A percentile compares a stretch with the other conserved stretches of the same genome.
These are phyloP conservation scores for Clupea harengus DNA, from an alignment of 2,113 vertebrate genomes.

Conservation along the genomic window DNA sequence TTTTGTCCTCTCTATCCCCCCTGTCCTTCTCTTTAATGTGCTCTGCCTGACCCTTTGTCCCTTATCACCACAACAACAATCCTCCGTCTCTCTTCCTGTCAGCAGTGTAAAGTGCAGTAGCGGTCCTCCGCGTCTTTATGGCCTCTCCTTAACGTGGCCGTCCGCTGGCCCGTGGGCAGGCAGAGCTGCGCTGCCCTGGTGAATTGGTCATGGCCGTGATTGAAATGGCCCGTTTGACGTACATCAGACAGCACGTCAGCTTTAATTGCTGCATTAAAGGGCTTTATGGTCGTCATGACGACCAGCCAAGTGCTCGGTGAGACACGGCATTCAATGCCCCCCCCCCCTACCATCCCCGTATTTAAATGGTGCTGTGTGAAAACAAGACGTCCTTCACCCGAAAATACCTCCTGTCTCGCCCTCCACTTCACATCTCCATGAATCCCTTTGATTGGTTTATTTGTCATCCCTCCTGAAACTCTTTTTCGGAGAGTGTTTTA, in stretches of 20 bases:
- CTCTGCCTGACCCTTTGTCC: background rate
- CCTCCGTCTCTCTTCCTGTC: background rate
- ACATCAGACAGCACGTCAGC: slow-evolving; percentile 48
- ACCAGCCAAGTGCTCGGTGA: slow-evolving; percentile 37
- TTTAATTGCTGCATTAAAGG: slow-evolving; percentile 59
- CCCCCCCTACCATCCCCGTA: background rate
- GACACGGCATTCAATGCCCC: slow-evolving; percentile 36
- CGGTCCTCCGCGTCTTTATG: slow-evolving; percentile 31
- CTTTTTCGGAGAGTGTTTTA: slow-evolving; percentile 2
- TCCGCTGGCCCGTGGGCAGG: background rate
- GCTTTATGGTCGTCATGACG: slow-evolving; percentile 47
- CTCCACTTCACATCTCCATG: slow-evolving; percentile 11
- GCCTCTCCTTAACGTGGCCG: slow-evolving; percentile 31
- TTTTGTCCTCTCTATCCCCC: background rate
- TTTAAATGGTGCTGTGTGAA: slow-evolving; percentile 23
- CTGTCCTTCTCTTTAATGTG: background rate
- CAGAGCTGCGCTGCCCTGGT: slow-evolving; percentile 24
- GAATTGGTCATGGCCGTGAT: slow-evolving; percentile 41
- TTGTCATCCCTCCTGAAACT: slow-evolving; percentile 22
- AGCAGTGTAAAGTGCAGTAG: background rate
- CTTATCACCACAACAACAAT: background rate
- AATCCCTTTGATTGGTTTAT: slow-evolving; percentile 35
- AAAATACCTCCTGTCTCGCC: background rate
- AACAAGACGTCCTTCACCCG: slow-evolving; percentile 42
- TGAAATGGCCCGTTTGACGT: slow-evolving; percentile 43